Percentiles rank a stretch among this genome's conserved stretches.
Conservation (phyloP, 2,797 vertebrate species). For the Enteromius thamalakanensis region DNA sequence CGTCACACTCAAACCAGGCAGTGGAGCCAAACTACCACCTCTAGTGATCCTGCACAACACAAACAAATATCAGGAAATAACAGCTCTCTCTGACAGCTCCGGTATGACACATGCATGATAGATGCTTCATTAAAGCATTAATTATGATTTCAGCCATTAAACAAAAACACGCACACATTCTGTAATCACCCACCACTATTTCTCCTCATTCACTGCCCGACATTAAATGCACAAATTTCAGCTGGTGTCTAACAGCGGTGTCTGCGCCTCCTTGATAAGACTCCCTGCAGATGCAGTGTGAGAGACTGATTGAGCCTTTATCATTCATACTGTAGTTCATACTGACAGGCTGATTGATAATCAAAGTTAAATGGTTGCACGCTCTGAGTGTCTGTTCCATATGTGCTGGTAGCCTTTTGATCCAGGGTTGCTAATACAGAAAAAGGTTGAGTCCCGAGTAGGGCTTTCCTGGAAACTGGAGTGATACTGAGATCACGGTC, state of each 20-base stretch:
- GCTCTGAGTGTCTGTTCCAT: background rate
- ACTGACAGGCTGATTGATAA: conserved; percentile 44
- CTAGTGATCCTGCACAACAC: conserved; percentile 49
- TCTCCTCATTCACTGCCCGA: conserved; percentile 19
- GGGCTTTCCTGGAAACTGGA: conserved; percentile 12
- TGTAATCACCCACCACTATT: conserved; percentile 46
- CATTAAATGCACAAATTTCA: conserved; percentile 33
- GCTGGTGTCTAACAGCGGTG: conserved; percentile 45
- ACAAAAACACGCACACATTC: conserved; percentile 35
- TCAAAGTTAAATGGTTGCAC: conserved; percentile 27
- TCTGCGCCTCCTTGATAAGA: conserved; percentile 52
- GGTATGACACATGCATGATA: conserved; percentile 47
- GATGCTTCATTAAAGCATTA: conserved; percentile 52
- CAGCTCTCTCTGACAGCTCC: conserved; percentile 40
- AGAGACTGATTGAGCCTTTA: conserved; percentile 31
- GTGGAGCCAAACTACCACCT: conserved; percentile 55
- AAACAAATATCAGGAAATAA: conserved; percentile 41
- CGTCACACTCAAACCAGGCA: background rate
- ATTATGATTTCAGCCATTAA: conserved; percentile 56
- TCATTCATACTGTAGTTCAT: conserved; percentile 40
- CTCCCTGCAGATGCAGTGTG: conserved; percentile 25
- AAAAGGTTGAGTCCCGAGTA: conserved; percentile 8
- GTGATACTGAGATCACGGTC: background rate
- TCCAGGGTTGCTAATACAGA: conserved; percentile 3
- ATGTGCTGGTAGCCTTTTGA: conserved; percentile 13